Conservation (phyloP, 1,140 invertebrate genomes). For the Tetramorium parvispinum region DNA sequence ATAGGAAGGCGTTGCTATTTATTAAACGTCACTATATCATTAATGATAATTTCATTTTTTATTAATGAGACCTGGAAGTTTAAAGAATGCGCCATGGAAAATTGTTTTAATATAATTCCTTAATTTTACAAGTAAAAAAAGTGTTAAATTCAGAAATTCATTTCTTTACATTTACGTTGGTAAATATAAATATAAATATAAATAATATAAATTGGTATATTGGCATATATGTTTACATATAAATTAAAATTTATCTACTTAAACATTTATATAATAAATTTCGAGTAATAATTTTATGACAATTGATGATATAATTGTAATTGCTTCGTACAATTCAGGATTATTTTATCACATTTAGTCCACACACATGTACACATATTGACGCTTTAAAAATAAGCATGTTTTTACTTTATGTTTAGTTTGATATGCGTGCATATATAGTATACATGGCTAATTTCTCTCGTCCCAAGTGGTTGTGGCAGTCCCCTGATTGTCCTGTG, state of each 20-base stretch:
- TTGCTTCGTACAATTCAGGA: not conserved
- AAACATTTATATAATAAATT: not conserved
- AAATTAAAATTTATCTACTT: not conserved
- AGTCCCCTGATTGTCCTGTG: constrained; percentile 38
- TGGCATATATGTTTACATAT: not conserved
- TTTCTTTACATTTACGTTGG: not conserved
- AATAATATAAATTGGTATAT: not conserved
- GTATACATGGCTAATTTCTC: constrained; percentile 26
- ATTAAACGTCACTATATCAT: not conserved
- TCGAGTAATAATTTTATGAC: not conserved
- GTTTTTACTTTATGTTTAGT: not conserved
- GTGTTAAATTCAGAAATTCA: not conserved
- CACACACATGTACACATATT: not conserved
- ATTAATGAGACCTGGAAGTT: not conserved
- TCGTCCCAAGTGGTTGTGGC: constrained; percentile 21
- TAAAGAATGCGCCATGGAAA: not conserved
- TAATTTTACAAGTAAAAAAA: not conserved
- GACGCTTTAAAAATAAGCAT: not conserved
- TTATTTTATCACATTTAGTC: not conserved
- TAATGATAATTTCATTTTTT: constrained; percentile 11
- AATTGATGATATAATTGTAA: constrained; percentile 1
- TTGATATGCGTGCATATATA: not conserved
- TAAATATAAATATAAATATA: not conserved
- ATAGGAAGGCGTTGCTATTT: not conserved
- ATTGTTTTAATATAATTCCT: not conserved